phyloP scores from a whole-genome alignment of 2,797 vertebrate genomes.

The Cyprinodon diabolis region DNA sequence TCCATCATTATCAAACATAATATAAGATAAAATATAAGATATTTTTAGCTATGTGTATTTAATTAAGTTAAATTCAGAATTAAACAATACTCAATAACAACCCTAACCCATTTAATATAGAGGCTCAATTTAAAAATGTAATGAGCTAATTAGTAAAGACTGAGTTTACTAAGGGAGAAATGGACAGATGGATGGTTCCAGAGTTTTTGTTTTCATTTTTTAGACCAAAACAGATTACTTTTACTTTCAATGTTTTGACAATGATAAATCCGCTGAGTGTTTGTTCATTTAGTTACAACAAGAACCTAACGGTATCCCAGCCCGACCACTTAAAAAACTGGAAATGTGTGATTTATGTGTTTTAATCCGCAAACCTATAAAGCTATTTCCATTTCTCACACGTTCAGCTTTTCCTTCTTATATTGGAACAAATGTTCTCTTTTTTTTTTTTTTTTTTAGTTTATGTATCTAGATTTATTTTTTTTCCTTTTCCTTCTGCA shows the following conservation, averaged over 20 bases:
- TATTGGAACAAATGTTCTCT: not conserved
- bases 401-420: not conserved
- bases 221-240: not conserved
- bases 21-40: not conserved
- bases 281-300: not conserved
- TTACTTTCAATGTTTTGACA: not conserved
- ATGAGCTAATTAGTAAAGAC: no score
- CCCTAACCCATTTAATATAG: no score
- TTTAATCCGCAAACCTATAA: not conserved
- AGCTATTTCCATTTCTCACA: not conserved
- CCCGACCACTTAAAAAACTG: not conserved
- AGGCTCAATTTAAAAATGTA: no score
- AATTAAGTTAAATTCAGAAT: not conserved
- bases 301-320: not conserved
- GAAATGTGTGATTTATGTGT: not conserved
- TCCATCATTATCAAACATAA: no score
- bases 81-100: not conserved
- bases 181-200: not conserved
- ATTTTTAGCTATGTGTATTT: no score
- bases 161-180: no score
- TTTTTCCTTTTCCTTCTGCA: not conserved
- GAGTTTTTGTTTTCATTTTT: not conserved
- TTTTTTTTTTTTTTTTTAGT: not conserved
- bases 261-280: not conserved
- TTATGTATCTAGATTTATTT: not conserved